Evolutionary conservation across 2,888 invertebrate genomes (phyloP), one percentile per base, ranked within the genome.

Genomic region (Oscheius sp.): DNA sequence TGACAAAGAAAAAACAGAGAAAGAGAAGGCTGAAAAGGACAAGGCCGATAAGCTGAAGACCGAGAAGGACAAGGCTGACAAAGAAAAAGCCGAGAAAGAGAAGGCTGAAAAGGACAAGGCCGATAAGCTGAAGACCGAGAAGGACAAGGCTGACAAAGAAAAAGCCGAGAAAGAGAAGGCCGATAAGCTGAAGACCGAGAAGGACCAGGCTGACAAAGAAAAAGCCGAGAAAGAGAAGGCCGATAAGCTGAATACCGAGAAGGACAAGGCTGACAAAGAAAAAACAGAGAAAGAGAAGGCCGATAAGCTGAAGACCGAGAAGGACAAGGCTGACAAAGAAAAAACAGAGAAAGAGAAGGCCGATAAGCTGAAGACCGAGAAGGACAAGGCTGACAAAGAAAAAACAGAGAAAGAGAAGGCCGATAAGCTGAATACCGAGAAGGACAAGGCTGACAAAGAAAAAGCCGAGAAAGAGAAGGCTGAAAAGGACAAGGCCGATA

Each of bases 21-120:
- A 50, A 26, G 22, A 22, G 22, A 50, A 50, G 50, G 22, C 26
- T 26, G 50, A 26, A 6, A 50, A 50, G 50, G 50, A 50, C 9
- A 50, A 50, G 50, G 50, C 50, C 50, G 50, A 50, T 22, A 50
- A 50, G 50, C 24, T 24, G 8, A 50, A 50, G 50, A 26, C 50
- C 9, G 50, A 50, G 8, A 50, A 50, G 26, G 9, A 12, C 9
- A 50, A 50, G 50, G 8, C 45, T 17, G 45, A 44, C 12, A 50
- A 50, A 26, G 22, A 22, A 26, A 50, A 50, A 26, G 22, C 26
- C 50, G 50, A 50, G 26, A 50, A 50, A n/a, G 50, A 50, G 9
- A 50, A 50, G 50, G 50, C n/a, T 17, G 50, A 50, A 26, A 22
- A 50, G 50, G 50, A 50, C 50, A 50, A 50, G 50, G 50, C 50